phyloP scores from a whole-genome alignment of 2,888 invertebrate genomes.

The Achlya flavicornis region DNA sequence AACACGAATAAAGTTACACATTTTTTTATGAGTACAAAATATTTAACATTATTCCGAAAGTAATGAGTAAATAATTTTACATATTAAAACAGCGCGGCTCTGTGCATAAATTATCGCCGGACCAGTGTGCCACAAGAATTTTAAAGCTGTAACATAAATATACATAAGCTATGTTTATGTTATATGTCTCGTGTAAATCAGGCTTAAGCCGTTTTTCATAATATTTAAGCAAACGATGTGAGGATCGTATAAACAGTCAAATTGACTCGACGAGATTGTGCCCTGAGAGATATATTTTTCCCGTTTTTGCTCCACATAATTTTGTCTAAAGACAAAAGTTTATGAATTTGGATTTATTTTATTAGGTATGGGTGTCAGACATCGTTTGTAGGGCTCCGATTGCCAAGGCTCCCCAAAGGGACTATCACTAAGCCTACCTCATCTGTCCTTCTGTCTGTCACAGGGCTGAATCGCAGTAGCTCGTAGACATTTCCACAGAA shows the following conservation, averaged over 20 bases:
- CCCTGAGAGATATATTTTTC: constrained; percentile 27
- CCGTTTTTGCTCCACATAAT: constrained; percentile 10
- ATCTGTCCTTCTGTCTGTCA: no score
- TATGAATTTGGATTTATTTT: background rate
- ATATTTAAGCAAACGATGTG: constrained; percentile 17
- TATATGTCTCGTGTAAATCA: constrained; percentile 21
- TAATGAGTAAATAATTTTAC: background rate
- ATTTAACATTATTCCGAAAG: background rate
- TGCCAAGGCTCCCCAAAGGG: no score
- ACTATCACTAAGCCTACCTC: no score
- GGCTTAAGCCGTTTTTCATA: constrained; percentile 28
- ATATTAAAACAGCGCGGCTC: background rate
- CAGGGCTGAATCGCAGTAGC: no score
- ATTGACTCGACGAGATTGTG: constrained; percentile 32
- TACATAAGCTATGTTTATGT: constrained; percentile 29
- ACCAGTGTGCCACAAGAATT: background rate
- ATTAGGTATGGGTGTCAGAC: background rate
- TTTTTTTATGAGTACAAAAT: no score
- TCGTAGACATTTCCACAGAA: no score
- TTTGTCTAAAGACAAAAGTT: background rate
- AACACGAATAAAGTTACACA: background rate
- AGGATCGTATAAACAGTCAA: constrained; percentile 18
- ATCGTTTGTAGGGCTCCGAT: background rate
- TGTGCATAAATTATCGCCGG: background rate
- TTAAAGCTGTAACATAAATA: constrained; percentile 21